Base-by-base conservation (phyloP, 1,140 invertebrate genomes). In the Drosophila pseudoobscura region DNA sequence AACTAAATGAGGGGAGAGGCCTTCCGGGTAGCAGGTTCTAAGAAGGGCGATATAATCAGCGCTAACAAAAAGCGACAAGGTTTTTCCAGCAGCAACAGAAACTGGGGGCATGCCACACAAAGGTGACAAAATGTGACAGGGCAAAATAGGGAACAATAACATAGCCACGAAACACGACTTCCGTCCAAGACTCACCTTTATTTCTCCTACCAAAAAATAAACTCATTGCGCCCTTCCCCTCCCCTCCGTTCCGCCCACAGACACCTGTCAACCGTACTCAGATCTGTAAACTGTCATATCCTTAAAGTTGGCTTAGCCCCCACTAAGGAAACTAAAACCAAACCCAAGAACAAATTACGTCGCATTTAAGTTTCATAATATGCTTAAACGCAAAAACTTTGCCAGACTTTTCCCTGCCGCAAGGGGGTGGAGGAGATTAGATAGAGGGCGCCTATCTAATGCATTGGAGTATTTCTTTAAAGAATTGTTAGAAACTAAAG, bases 291-390 rank as follows among this genome's bases (percentile, higher is more conserved):
- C 71, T 74, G 71, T 74, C 70, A 75, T 74, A 74, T 74, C 73
- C 65, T 22, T 64, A 61, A 82, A 80, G 78, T 78, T 45, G 62
- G 79, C 79, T 78, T 65, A 82, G 83, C 66, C 66, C 49, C 47
- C 43, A 50, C 50, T 51, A 52, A 70, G 74, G 71, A 75, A 85
- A 20, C 20, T 20, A 20, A 20, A 20, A 20, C 20, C 20, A 20
- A 20, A 87, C 82, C 78, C 64, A 35, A 82, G 65, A 88, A 76
- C 78, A 87, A 87, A 87, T 87, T 88, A 87, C 59, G 75, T 87
- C 78, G 82, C 82, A 88, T 88, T 87, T 88, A 78, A 88, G 83
- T 88, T 87, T 71, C 58, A 65, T 85, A 85, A 87, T 87, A 87
- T 82, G 82, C 82, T 82, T 82, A 85, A 82, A 85, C 71, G 75